A percentile compares a stretch with the other conserved stretches of the same genome.
Evolutionary conservation across 1,140 invertebrate genomes (phyloP).

Genomic region (Campoletis sonorensis): DNA sequence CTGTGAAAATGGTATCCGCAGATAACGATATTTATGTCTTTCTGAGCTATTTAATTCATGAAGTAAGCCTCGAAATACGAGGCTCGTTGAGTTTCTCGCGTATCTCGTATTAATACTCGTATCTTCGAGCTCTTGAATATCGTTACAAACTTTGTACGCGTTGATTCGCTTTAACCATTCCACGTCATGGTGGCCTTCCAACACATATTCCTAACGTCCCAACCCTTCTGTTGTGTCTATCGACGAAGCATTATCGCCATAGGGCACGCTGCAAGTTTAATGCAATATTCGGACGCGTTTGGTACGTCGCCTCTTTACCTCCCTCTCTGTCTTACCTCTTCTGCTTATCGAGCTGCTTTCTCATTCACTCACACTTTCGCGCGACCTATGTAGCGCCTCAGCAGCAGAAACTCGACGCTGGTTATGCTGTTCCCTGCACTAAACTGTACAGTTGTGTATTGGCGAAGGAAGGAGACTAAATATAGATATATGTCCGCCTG

Average conservation of each 20-base stretch:
- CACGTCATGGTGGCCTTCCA: constrained; percentile 9
- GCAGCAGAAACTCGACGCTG: constrained; percentile 4
- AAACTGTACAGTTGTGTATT: constrained; percentile 7
- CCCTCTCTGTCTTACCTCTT: background rate
- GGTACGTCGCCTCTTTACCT: background rate
- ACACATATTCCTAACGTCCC: constrained; percentile 8
- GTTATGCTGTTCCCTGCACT: constrained; percentile 21
- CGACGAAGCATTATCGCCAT: constrained; percentile 47
- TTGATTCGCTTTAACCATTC: constrained; percentile 31
- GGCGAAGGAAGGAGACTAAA: background rate
- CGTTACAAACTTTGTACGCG: background rate
- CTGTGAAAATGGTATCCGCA: too few relatives aligned
- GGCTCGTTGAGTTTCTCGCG: background rate
- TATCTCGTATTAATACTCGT: constrained; percentile 14
- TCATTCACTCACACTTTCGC: background rate
- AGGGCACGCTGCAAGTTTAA: constrained; percentile 55
- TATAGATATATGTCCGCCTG: constrained; percentile 25
- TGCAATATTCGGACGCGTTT: constrained; percentile 44
- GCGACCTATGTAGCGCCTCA: background rate
- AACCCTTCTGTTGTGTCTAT: constrained; percentile 37
- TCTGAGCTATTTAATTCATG: background rate
- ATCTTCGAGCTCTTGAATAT: constrained; percentile 39
- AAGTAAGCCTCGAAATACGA: background rate
- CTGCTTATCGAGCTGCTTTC: background rate
- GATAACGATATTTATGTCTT: too few relatives aligned